Evolutionary conservation across 2,113 vertebrate genomes (phyloP).

Genomic region (Chitala chitala): DNA sequence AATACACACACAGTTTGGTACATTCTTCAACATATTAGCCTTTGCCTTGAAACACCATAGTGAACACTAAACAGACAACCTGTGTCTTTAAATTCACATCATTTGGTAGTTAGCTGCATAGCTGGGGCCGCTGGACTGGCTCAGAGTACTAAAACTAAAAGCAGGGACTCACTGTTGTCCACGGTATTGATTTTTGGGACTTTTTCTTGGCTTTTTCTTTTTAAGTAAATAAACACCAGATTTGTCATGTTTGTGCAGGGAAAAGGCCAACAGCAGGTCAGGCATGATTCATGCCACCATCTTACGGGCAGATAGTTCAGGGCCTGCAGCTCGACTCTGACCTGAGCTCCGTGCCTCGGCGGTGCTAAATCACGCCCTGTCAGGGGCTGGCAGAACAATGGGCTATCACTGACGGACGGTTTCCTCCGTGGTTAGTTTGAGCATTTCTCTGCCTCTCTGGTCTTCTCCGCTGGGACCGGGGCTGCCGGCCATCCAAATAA

Average conservation of each 20-base stretch:
- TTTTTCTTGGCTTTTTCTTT: slow-evolving; percentile 59
- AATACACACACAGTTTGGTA: no score
- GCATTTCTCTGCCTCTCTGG: slow-evolving; percentile 48
- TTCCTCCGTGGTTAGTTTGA: slow-evolving; percentile 62
- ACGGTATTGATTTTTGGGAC: slow-evolving; percentile 64
- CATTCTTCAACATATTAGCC: no score
- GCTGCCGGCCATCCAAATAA: slow-evolving; percentile 32
- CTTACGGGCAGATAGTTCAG: slow-evolving; percentile 49
- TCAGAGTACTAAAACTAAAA: slow-evolving; percentile 29
- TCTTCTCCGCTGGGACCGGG: slow-evolving; percentile 47
- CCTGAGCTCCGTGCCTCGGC: slow-evolving; percentile 52
- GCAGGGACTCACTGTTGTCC: slow-evolving; percentile 47
- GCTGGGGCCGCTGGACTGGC: slow-evolving; percentile 36
- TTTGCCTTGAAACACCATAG: no score
- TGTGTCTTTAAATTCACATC: slow-evolving; percentile 19
- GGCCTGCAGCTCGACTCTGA: slow-evolving; percentile 58
- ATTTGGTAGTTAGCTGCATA: slow-evolving; percentile 2
- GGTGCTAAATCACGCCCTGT: slow-evolving; percentile 73
- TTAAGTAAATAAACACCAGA: slow-evolving; percentile 72
- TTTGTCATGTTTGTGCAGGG: slow-evolving; percentile 64
- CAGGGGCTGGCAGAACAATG: slow-evolving; percentile 70
- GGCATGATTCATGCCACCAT: slow-evolving; percentile 49
- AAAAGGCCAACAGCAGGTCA: slow-evolving; percentile 38
- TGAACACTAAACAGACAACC: not conserved
- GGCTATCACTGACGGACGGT: slow-evolving; percentile 59